Evolutionary conservation across 1,140 invertebrate genomes (phyloP).

Genomic region (Aleiodes sp.): DNA sequence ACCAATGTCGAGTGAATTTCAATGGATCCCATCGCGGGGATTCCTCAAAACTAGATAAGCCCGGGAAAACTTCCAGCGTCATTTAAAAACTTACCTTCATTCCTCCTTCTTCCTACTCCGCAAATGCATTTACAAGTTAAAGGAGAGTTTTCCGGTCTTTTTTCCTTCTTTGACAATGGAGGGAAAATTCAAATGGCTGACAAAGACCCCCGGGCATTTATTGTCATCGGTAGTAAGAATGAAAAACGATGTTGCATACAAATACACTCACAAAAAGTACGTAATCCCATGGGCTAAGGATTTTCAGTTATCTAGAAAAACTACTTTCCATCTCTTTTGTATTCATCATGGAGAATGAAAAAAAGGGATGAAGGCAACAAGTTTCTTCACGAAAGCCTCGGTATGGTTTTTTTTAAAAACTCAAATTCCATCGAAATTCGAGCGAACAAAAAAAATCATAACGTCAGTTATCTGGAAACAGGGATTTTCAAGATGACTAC

Average conservation of each 20-base stretch:
- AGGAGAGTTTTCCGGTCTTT: neutral
- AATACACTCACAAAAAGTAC: slow-evolving; percentile 5
- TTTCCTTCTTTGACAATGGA: neutral
- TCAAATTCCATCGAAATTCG: neutral
- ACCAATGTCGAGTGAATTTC: neutral
- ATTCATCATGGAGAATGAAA: neutral
- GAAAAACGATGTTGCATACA: slow-evolving; percentile 15
- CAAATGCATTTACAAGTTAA: too few relatives aligned
- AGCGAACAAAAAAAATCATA: neutral
- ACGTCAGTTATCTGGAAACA: neutral
- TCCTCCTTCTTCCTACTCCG: neutral
- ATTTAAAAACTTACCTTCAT: too few relatives aligned
- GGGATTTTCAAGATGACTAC: neutral
- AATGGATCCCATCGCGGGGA: neutral
- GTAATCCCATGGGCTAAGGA: neutral
- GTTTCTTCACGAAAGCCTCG: neutral
- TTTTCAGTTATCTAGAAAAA: neutral
- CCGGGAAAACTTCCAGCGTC: neutral
- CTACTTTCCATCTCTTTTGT: neutral
- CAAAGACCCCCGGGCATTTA: slow-evolving; percentile 1
- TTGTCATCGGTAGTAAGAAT: slow-evolving; percentile 19
- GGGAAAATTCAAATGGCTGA: neutral
- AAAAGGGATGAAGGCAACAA: neutral
- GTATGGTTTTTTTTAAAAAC: neutral
- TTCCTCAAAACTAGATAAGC: neutral